Percentiles rank a stretch among this genome's conserved stretches.
Conservation (phyloP, 2,797 vertebrate species). For the Artibeus jamaicensis region DNA sequence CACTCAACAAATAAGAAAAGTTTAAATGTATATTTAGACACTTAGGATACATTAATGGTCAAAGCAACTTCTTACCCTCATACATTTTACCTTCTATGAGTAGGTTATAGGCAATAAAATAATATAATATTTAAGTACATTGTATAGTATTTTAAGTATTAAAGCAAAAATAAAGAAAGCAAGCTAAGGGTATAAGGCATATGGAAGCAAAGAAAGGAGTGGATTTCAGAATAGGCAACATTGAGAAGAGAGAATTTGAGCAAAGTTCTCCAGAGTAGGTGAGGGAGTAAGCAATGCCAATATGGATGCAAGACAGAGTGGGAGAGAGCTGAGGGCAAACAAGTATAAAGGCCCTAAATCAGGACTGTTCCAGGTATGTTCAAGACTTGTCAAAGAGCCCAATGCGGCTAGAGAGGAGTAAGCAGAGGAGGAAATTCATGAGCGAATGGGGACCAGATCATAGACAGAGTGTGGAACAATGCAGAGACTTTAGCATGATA, state of each 20-base stretch:
- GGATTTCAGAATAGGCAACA: neutral
- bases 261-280: neutral
- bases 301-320: too few relatives aligned
- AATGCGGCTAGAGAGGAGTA: neutral
- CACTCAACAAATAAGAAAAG: neutral
- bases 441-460: neutral
- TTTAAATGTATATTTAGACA: neutral
- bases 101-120: neutral
- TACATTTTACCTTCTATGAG: conserved; percentile 15
- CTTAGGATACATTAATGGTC: neutral
- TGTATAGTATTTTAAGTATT: neutral
- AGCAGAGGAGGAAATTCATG: neutral
- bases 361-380: neutral
- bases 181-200: neutral
- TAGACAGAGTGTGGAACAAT: neutral
- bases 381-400: neutral
- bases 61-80: conserved; percentile 1
- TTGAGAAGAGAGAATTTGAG: neutral
- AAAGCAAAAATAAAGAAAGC: neutral
- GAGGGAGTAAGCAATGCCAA: neutral
- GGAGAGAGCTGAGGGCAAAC: too few relatives aligned
- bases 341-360: neutral
- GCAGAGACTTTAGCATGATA: neutral
- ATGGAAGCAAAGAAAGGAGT: neutral
- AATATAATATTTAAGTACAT: neutral